Conservation (phyloP, 2,797 vertebrate genomes). For the Kryptolebias ocellatus region DNA sequence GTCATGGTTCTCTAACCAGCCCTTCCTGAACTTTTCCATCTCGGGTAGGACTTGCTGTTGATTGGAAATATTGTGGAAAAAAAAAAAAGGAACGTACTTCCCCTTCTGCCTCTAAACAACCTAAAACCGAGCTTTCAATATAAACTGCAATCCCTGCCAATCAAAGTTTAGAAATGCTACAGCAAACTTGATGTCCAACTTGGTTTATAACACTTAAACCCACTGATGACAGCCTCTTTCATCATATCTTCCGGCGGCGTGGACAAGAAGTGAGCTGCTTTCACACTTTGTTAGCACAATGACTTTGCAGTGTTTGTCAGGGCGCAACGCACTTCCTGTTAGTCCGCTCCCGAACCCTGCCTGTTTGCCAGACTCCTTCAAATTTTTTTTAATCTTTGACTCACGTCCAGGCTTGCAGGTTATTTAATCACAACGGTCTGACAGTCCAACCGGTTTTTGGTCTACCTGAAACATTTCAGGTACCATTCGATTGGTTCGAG, state of each 20-base stretch:
- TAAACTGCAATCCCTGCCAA: background rate
- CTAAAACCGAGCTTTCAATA: constrained; percentile 5
- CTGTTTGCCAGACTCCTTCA: constrained; percentile 45
- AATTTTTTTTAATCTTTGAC: constrained; percentile 9
- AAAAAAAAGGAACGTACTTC: background rate
- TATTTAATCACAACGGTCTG: constrained; percentile 12
- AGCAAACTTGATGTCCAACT: constrained; percentile 19
- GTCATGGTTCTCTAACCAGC: constrained; percentile 5
- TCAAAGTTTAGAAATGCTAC: background rate
- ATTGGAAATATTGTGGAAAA: background rate
- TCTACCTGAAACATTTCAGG: background rate
- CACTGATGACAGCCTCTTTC: constrained; percentile 14
- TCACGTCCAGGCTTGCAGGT: constrained; percentile 55
- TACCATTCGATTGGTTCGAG: background rate
- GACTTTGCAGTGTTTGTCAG: constrained; percentile 1
- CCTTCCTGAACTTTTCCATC: background rate
- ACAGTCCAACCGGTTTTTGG: constrained; percentile 47
- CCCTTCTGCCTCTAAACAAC: constrained; percentile 10
- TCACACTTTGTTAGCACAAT: constrained; percentile 17
- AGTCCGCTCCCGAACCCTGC: constrained; percentile 1
- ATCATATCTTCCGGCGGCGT: background rate
- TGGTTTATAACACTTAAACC: constrained; percentile 12
- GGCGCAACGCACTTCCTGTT: background rate
- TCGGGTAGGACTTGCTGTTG: background rate
- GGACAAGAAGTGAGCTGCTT: constrained; percentile 17